These are phyloP conservation scores for Rafetus swinhoei DNA, from an alignment of 2,113 vertebrate species.

Conservation along the genomic window DNA sequence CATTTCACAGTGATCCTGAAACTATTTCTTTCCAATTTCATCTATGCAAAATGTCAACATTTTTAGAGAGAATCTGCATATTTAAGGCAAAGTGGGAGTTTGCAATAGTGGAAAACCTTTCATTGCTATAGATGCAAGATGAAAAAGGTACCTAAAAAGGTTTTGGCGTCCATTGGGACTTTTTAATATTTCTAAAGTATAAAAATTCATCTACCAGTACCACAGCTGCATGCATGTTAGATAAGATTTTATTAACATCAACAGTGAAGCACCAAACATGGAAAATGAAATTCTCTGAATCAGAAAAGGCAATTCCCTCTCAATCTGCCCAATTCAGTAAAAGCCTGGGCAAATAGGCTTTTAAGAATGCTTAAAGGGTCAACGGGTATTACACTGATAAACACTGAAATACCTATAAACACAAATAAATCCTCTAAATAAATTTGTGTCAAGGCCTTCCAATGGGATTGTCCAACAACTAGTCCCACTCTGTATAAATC, in stretches of 20 bases:
- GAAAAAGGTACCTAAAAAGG: not conserved
- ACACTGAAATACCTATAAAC: not conserved
- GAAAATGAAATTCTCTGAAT: not conserved
- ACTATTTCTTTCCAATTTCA: not conserved
- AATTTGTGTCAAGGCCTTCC: not conserved
- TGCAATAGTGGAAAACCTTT: not conserved
- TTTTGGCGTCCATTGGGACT: not conserved
- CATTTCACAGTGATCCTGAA: not conserved
- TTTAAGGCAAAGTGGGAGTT: not conserved
- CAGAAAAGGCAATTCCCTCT: not conserved
- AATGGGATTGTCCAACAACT: not conserved
- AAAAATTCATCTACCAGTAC: not conserved
- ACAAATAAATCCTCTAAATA: not conserved
- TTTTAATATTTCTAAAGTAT: not conserved
- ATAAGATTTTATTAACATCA: not conserved
- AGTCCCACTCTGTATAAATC: not conserved
- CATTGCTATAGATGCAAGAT: not conserved
- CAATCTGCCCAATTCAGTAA: not conserved
- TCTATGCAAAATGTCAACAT: not conserved
- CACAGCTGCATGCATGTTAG: not conserved
- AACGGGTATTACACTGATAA: not conserved
- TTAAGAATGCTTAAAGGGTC: not conserved
- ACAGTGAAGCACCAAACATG: not conserved
- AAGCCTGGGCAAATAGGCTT: not conserved
- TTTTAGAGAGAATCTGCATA: not conserved